A percentile compares a stretch with the other conserved stretches of the same genome.
phyloP scores from a whole-genome alignment of 2,797 vertebrate genomes.

The Pseudomugil gertrudae region DNA sequence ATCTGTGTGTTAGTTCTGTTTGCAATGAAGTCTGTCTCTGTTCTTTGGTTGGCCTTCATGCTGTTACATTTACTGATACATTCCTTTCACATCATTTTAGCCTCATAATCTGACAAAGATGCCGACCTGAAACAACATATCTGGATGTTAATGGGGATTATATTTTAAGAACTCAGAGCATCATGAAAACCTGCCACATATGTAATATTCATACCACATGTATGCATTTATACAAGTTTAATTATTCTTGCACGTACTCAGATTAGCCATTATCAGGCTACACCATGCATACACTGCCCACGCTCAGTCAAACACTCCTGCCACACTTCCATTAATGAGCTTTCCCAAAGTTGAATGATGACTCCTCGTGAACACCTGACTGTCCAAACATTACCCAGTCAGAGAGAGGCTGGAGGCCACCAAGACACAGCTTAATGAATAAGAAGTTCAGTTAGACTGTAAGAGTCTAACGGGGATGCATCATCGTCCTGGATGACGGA shows the following conservation, averaged over 20 bases:
- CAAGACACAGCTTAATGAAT: constrained; percentile 47
- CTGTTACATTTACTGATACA: no score
- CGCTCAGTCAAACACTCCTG: constrained; percentile 30
- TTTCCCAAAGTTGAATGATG: constrained; percentile 60
- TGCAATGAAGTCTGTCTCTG: no score
- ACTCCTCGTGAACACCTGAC: constrained; percentile 42
- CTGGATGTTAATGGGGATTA: no score
- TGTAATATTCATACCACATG: neutral
- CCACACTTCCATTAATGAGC: constrained; percentile 67
- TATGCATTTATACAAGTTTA: constrained; percentile 14
- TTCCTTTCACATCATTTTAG: no score
- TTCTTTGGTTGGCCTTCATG: no score
- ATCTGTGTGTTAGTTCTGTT: no score
- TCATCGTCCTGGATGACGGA: constrained; percentile 29
- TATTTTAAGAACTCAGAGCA: no score
- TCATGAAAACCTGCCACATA: neutral
- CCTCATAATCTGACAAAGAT: no score
- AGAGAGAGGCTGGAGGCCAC: constrained; percentile 35
- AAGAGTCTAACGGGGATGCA: constrained; percentile 33
- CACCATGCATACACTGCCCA: neutral
- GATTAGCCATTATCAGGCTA: constrained; percentile 22
- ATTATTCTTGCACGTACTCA: constrained; percentile 10
- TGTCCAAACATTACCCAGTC: constrained; percentile 53
- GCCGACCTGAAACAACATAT: no score
- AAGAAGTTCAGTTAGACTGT: constrained; percentile 43